Conservation (phyloP, 2,888 invertebrate species). For the Melanargia galathea region DNA sequence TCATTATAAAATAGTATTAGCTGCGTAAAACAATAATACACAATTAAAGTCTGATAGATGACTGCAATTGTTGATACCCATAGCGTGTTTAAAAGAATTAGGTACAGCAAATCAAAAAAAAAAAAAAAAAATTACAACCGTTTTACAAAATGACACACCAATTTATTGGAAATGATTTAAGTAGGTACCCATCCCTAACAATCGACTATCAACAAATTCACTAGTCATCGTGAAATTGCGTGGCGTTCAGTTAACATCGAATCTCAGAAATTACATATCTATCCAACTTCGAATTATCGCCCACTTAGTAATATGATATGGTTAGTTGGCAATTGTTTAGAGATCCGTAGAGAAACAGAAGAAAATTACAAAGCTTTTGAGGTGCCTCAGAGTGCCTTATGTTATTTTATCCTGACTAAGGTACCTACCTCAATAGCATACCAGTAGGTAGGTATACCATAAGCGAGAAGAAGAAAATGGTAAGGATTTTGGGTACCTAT, state of each 20-base stretch:
- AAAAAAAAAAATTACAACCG: background rate
- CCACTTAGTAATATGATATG: constrained; percentile 24
- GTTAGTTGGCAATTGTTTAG: constrained; percentile 12
- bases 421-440: too few relatives aligned
- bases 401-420: too few relatives aligned
- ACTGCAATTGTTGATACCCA: background rate
- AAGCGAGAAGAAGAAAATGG: too few relatives aligned
- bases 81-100: background rate
- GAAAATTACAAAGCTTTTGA: too few relatives aligned
- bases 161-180: constrained; percentile 14
- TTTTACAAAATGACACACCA: constrained; percentile 15
- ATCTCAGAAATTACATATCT: constrained; percentile 25
- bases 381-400: too few relatives aligned
- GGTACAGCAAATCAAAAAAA: background rate
- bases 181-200: constrained; percentile 13
- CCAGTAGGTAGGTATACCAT: too few relatives aligned
- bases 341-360: background rate
- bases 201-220: background rate
- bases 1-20: too few relatives aligned
- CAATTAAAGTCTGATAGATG: background rate
- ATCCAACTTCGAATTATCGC: constrained; percentile 15
- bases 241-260: constrained; percentile 11
- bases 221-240: constrained; percentile 17
- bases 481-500: too few relatives aligned
- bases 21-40: background rate